Evolutionary conservation across 2,113 vertebrate genomes (phyloP).

Genomic region (Okapia johnstoni): DNA sequence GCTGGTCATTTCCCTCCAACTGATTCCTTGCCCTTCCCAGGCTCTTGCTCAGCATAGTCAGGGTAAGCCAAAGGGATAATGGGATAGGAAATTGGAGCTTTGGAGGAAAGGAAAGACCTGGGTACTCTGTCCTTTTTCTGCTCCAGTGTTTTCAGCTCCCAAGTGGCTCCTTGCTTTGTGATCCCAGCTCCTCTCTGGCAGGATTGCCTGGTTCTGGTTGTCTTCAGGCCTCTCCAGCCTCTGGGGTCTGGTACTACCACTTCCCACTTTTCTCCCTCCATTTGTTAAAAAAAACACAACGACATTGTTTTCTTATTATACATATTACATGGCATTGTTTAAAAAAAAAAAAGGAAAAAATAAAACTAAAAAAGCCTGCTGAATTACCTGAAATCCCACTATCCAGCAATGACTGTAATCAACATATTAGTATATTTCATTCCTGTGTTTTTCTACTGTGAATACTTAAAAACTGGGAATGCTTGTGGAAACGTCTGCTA

Average conservation of each 20-base stretch:
- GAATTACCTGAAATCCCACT: conserved; percentile 32
- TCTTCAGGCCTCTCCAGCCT: background rate
- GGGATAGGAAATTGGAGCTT: background rate
- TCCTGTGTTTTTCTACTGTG: conserved; percentile 39
- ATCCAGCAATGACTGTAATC: background rate
- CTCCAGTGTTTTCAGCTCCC: background rate
- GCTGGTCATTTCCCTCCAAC: background rate
- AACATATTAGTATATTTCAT: conserved; percentile 31
- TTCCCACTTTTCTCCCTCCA: background rate
- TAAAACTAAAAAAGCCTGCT: background rate
- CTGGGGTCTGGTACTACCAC: background rate
- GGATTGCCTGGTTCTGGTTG: background rate
- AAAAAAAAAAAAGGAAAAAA: background rate
- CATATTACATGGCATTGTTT: background rate
- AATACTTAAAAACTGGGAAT: conserved; percentile 29
- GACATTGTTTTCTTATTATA: background rate
- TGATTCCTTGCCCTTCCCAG: background rate
- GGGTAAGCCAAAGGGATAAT: background rate
- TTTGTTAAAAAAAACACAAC: background rate
- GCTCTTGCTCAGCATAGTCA: background rate
- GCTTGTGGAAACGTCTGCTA: conserved; percentile 19
- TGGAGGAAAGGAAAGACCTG: background rate
- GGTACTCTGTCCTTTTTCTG: background rate
- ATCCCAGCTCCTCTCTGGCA: too few relatives aligned
- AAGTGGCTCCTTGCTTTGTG: background rate